Evolutionary conservation across 1,140 invertebrate genomes (phyloP).

Genomic region (Cotesia vestalis): DNA sequence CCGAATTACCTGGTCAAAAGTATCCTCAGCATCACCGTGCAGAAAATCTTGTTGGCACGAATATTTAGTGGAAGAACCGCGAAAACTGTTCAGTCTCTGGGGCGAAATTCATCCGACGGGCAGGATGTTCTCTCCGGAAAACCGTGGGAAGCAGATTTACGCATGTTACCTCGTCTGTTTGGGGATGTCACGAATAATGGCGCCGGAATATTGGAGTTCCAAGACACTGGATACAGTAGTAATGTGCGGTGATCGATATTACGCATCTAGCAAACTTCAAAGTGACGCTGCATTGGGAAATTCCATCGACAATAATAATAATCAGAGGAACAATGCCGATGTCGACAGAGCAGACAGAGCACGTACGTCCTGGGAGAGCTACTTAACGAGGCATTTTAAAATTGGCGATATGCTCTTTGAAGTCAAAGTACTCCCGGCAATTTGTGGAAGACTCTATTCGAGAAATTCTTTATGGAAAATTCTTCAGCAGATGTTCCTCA

Average conservation of each 20-base stretch:
- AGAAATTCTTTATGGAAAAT: conserved; percentile 44
- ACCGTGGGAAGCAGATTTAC: conserved; percentile 49
- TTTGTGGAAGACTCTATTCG: conserved; percentile 47
- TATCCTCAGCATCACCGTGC: not conserved
- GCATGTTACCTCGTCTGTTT: conserved; percentile 56
- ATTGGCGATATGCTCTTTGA: conserved; percentile 53
- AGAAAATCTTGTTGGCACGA: conserved; percentile 50
- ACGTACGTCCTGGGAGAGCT: conserved; percentile 30
- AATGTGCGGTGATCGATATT: conserved; percentile 53
- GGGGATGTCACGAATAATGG: conserved; percentile 53
- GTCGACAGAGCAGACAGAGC: too few species aligned
- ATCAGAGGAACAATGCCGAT: too few species aligned
- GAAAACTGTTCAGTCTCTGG: conserved; percentile 52
- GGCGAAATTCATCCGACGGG: conserved; percentile 51
- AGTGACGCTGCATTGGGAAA: conserved; percentile 13
- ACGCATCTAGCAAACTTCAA: conserved; percentile 47
- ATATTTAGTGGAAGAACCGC: conserved; percentile 47
- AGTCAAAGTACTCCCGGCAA: conserved; percentile 40
- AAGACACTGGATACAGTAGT: conserved; percentile 52
- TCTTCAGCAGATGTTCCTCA: conserved; percentile 47
- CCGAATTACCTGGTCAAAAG: conserved; percentile 11
- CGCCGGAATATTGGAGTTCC: conserved; percentile 57
- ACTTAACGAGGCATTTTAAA: conserved; percentile 44
- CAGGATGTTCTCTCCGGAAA: conserved; percentile 47
- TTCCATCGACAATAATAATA: conserved; percentile 17